Percentiles rank a stretch among this genome's conserved stretches.
These are phyloP conservation scores for Archaeoteleia sp. DNA, from an alignment of 2,888 invertebrate genomes.

Conservation along the genomic window DNA sequence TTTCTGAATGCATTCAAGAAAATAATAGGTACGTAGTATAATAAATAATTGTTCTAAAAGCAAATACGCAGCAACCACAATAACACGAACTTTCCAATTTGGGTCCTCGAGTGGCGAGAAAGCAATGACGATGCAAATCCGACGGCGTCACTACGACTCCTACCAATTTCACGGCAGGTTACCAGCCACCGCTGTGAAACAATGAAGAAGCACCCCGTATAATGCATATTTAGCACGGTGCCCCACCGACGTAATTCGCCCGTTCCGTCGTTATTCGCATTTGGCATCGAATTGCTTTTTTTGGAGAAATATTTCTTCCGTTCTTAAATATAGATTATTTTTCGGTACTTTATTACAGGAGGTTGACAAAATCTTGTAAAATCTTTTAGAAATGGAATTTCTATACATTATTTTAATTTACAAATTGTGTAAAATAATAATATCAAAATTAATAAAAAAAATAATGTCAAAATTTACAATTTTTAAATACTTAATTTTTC, in stretches of 20 bases:
- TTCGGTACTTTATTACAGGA: conserved; percentile 34
- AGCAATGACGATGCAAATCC: conserved; percentile 68
- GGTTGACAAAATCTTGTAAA: too few species aligned
- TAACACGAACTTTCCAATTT: conserved; percentile 31
- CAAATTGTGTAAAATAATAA: too few species aligned
- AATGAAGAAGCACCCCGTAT: conserved; percentile 66
- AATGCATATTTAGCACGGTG: conserved; percentile 63
- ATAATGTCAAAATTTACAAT: too few species aligned
- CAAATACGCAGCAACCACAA: conserved; percentile 22
- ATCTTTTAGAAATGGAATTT: too few species aligned
- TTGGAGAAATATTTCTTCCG: conserved; percentile 32
- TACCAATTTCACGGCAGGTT: conserved; percentile 74
- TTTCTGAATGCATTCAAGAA: too few species aligned
- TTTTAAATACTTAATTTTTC: too few species aligned
- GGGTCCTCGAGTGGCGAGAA: conserved; percentile 59
- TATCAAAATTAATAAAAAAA: too few species aligned
- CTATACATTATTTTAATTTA: too few species aligned
- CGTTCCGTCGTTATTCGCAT: conserved; percentile 51
- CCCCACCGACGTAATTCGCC: conserved; percentile 55
- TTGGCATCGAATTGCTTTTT: conserved; percentile 37
- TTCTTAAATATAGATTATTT: conserved; percentile 40
- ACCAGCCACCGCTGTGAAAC: conserved; percentile 70
- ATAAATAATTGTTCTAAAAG: conserved; percentile 25
- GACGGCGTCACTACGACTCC: conserved; percentile 68
- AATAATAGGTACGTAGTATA: too few species aligned